phyloP scores from a whole-genome alignment of 2,797 vertebrate genomes.

The Spheniscus humboldti region DNA sequence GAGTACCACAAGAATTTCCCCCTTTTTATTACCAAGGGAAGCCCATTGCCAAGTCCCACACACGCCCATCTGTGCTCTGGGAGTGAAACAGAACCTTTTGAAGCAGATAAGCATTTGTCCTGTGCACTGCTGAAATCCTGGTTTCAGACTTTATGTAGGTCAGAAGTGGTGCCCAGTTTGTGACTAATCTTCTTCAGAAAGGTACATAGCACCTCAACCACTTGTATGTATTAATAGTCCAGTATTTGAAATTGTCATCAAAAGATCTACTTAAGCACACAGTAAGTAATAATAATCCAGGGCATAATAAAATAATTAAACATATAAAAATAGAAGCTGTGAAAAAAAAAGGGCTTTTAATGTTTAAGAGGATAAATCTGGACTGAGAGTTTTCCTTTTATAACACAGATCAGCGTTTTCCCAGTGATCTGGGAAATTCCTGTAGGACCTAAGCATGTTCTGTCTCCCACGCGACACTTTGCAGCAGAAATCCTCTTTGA shows the following conservation, averaged over 20 bases:
- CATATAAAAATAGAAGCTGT: neutral
- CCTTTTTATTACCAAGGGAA: neutral
- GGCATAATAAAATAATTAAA: neutral
- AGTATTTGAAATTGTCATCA: neutral
- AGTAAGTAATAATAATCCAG: neutral
- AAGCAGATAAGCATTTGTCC: neutral
- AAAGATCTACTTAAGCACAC: neutral
- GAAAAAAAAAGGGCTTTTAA: neutral
- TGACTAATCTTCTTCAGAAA: neutral
- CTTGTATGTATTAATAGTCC: neutral
- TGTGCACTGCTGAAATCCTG: neutral
- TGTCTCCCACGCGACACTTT: neutral
- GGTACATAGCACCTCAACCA: neutral
- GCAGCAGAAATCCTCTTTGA: neutral
- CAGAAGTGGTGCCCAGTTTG: neutral
- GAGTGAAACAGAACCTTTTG: neutral
- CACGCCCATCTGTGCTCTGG: neutral
- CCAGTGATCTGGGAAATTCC: neutral
- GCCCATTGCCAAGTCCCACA: neutral
- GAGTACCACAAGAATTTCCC: neutral
- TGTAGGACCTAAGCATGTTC: neutral
- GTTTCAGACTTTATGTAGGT: neutral
- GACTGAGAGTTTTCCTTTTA: neutral
- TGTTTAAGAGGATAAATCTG: neutral
- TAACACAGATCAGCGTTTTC: neutral